Conservation (phyloP, 2,113 vertebrate genomes). For the Lichenostomus cassidix region DNA sequence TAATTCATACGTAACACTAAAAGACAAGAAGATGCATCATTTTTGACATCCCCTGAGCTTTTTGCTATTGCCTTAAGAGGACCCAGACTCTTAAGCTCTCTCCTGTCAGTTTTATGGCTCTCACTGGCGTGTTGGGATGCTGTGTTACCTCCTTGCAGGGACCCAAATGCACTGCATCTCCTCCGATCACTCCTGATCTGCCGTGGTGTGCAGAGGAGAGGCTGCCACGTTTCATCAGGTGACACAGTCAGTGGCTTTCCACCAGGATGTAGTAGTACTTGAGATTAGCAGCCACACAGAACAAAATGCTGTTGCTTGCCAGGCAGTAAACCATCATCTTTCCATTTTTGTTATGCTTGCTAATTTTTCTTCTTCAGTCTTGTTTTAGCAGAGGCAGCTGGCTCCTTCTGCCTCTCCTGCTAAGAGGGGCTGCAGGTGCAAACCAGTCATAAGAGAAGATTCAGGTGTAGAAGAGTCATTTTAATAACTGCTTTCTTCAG, state of each 20-base stretch:
- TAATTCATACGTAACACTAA: background rate
- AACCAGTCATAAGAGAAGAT: background rate
- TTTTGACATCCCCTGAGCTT: background rate
- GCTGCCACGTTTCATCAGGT: background rate
- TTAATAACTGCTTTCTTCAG: background rate
- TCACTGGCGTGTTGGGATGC: background rate
- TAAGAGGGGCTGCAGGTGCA: background rate
- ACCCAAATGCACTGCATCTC: accelerated
- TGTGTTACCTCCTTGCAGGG: background rate
- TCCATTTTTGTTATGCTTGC: background rate
- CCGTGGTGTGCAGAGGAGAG: background rate
- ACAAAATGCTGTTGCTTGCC: background rate
- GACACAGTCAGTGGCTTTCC: background rate
- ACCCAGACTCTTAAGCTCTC: background rate
- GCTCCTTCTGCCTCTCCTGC: background rate
- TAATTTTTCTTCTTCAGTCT: background rate
- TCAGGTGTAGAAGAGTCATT: background rate
- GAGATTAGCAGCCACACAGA: background rate
- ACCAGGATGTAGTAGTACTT: background rate
- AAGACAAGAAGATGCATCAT: background rate
- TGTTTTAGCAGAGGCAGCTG: background rate
- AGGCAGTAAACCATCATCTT: background rate
- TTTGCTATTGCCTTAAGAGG: background rate
- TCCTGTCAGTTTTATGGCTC: background rate
- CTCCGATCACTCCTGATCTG: background rate